A percentile compares a stretch with the other conserved stretches of the same genome.
Evolutionary conservation across 2,888 invertebrate genomes (phyloP).

Genomic region (Drosophila borborema): DNA sequence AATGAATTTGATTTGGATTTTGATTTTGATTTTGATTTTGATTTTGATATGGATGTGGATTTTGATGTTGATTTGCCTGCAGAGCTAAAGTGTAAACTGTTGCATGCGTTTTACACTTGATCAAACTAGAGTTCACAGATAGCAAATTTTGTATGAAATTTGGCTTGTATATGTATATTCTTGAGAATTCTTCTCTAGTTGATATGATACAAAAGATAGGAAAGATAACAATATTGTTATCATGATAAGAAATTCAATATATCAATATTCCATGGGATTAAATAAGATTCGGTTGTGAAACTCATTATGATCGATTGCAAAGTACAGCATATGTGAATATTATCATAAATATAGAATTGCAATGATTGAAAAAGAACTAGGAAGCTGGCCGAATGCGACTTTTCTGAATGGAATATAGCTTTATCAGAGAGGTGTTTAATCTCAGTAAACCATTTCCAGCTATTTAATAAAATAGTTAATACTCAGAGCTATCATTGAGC

Average conservation of each 20-base stretch:
- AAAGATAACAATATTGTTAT: no score
- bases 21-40: slow-evolving; percentile 44
- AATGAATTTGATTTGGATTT: slow-evolving; percentile 64
- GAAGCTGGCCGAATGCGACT: background rate
- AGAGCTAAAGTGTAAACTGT: slow-evolving; percentile 55
- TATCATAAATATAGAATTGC: background rate
- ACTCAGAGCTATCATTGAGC: no score
- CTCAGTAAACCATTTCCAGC: no score
- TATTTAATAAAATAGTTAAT: no score
- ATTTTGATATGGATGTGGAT: slow-evolving; percentile 16
- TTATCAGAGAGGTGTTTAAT: no score
- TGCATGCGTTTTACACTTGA: slow-evolving; percentile 42
- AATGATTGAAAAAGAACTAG: background rate
- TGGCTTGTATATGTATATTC: background rate
- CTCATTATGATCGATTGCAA: no score
- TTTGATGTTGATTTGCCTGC: slow-evolving; percentile 45
- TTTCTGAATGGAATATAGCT: background rate
- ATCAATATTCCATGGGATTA: no score
- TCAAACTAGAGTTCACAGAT: background rate
- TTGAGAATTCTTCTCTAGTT: background rate
- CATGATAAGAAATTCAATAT: background rate
- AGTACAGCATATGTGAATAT: background rate
- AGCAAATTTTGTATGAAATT: background rate
- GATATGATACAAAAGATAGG: background rate
- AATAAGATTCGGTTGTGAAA: no score